Conservation (phyloP, 2,113 vertebrate species). For the Gyps fulvus region DNA sequence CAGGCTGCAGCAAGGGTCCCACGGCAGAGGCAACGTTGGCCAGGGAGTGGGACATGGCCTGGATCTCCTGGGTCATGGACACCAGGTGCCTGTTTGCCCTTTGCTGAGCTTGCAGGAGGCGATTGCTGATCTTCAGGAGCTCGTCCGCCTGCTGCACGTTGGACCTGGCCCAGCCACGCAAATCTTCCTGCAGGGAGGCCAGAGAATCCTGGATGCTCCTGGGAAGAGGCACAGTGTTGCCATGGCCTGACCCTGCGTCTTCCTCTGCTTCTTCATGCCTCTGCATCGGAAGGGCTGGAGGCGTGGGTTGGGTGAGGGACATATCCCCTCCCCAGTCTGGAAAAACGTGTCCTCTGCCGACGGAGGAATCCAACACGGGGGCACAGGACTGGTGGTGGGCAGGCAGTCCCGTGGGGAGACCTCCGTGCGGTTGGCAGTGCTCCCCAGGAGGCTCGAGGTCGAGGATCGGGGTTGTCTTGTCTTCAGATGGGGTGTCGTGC, state of each 20-base stretch:
- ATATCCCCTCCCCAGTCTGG: neutral
- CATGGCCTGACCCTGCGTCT: neutral
- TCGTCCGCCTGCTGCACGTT: fast-evolving
- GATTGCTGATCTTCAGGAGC: neutral
- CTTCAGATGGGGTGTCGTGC: fast-evolving
- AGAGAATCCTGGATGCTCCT: neutral
- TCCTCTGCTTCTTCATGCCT: neutral
- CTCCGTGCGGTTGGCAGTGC: neutral
- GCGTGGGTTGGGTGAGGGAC: no score
- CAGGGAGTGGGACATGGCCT: neutral
- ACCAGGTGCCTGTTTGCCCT: neutral
- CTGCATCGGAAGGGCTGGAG: neutral
- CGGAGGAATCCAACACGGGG: fast-evolving
- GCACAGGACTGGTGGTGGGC: neutral
- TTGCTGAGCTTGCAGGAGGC: neutral
- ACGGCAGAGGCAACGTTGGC: neutral
- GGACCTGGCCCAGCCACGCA: neutral
- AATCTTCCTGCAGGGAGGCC: neutral
- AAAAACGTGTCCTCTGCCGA: neutral
- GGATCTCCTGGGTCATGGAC: neutral
- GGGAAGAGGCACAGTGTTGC: neutral
- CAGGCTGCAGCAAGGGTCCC: neutral
- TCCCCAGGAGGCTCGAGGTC: neutral
- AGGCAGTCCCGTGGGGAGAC: fast-evolving
- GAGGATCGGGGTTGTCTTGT: neutral